A percentile compares a stretch with the other conserved stretches of the same genome.
Evolutionary conservation across 2,888 invertebrate genomes (phyloP).

Genomic region (Hipparchia semele): DNA sequence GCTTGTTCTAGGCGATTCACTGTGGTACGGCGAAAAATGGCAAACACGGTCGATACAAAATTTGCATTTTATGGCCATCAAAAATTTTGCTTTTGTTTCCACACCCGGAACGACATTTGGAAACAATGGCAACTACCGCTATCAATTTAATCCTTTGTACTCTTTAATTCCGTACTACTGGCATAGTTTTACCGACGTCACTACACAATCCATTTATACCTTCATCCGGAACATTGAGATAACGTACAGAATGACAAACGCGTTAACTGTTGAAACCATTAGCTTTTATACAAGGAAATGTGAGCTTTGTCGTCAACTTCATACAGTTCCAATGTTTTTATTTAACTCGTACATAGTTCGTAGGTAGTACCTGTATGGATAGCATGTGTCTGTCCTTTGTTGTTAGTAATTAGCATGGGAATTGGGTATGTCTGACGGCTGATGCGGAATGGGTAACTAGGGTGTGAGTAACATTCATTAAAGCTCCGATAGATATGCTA

Average conservation of each 20-base stretch:
- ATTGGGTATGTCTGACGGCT: constrained; percentile 18
- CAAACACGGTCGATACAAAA: neutral
- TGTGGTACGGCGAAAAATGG: neutral
- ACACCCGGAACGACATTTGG: neutral
- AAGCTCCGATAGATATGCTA: neutral
- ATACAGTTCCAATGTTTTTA: constrained; percentile 8
- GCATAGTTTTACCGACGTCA: constrained; percentile 20
- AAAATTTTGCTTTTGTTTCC: neutral
- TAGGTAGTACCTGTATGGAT: constrained; percentile 10
- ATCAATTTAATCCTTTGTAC: constrained; percentile 9
- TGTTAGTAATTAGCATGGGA: constrained; percentile 32
- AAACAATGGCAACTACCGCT: neutral
- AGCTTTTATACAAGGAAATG: constrained; percentile 3
- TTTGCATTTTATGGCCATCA: neutral
- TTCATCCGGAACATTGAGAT: constrained; percentile 30
- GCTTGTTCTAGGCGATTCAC: no score
- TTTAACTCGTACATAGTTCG: neutral
- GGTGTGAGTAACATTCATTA: constrained; percentile 5
- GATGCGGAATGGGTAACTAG: constrained; percentile 6
- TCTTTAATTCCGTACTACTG: neutral
- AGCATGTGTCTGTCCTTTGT: constrained; percentile 15
- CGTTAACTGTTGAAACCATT: constrained; percentile 25
- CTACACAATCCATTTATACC: neutral
- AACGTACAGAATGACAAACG: constrained; percentile 29
- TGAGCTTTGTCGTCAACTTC: neutral